phyloP scores from a whole-genome alignment of 2,113 vertebrate genomes.

The Mobula birostris region DNA sequence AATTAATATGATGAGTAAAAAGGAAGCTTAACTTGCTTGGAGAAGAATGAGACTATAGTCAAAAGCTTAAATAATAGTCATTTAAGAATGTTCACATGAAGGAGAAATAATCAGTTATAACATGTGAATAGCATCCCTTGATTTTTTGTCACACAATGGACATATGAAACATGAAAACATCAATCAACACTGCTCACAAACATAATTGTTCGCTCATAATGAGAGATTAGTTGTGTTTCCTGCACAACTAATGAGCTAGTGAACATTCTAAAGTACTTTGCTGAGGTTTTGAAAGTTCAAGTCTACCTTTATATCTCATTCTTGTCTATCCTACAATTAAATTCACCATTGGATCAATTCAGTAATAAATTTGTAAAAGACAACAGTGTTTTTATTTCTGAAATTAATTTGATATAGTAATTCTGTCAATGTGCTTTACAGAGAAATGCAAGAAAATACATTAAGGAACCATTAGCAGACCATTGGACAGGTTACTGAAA shows the following conservation, averaged over 20 bases:
- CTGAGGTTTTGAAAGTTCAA: no score
- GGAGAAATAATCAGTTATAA: background rate
- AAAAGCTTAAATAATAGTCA: background rate
- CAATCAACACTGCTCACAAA: no score
- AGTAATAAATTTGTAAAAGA: background rate
- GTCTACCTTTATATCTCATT: background rate
- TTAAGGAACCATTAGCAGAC: background rate
- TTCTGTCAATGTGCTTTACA: background rate
- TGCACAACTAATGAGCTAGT: background rate
- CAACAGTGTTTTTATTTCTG: background rate
- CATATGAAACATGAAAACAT: background rate
- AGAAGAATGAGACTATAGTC: background rate
- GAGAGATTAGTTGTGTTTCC: no score
- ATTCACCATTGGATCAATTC: background rate
- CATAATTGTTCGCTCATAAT: no score
- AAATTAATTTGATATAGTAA: background rate
- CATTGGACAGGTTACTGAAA: background rate
- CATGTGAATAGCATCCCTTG: background rate
- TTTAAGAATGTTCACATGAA: background rate
- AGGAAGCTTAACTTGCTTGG: background rate
- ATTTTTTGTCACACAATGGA: background rate
- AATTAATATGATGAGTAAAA: background rate
- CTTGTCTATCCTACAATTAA: background rate
- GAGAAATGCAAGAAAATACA: background rate
- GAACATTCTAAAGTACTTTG: background rate